phyloP scores from a whole-genome alignment of 2,113 vertebrate species.

The Macrotus californicus region DNA sequence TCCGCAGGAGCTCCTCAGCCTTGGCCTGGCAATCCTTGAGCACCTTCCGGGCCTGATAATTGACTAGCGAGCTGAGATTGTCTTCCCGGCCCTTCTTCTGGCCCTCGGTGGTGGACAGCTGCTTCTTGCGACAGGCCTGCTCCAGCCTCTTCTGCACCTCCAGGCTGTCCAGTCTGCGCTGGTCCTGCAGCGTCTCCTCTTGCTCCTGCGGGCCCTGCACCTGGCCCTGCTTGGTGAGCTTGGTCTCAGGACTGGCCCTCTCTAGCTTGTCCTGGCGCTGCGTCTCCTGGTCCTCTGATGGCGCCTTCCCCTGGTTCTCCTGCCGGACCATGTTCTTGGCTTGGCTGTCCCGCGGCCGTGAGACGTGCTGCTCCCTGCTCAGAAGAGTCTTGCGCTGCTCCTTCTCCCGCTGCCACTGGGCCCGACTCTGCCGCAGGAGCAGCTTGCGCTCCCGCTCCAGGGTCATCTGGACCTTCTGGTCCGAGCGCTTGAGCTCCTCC shows the following conservation, averaged over 20 bases:
- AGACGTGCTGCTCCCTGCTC: background rate
- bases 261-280: conserved; percentile 55
- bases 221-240: conserved; percentile 68
- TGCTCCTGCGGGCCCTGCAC: conserved; percentile 69
- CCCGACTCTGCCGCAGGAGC: conserved; percentile 65
- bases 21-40: conserved; percentile 76
- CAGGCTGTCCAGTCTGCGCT: conserved; percentile 61
- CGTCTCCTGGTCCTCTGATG: conserved; percentile 66
- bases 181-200: conserved; percentile 36
- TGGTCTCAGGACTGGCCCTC: conserved; percentile 42
- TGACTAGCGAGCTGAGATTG: conserved; percentile 76
- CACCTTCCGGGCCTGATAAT: conserved; percentile 77
- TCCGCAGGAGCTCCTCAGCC: conserved; percentile 71
- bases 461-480: conserved; percentile 67
- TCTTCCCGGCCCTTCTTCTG: conserved; percentile 70
- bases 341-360: conserved; percentile 23
- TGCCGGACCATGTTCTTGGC: conserved; percentile 58
- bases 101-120: conserved; percentile 40
- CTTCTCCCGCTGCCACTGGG: conserved; percentile 38
- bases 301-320: conserved; percentile 37
- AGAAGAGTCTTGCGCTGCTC: conserved; percentile 43
- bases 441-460: conserved; percentile 71
- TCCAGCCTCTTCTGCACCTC: conserved; percentile 68
- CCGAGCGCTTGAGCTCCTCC: conserved; percentile 74
- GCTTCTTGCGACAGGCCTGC: conserved; percentile 66